Evolutionary conservation across 2,888 invertebrate genomes (phyloP).

Genomic region (Ceraclea dissimilis): DNA sequence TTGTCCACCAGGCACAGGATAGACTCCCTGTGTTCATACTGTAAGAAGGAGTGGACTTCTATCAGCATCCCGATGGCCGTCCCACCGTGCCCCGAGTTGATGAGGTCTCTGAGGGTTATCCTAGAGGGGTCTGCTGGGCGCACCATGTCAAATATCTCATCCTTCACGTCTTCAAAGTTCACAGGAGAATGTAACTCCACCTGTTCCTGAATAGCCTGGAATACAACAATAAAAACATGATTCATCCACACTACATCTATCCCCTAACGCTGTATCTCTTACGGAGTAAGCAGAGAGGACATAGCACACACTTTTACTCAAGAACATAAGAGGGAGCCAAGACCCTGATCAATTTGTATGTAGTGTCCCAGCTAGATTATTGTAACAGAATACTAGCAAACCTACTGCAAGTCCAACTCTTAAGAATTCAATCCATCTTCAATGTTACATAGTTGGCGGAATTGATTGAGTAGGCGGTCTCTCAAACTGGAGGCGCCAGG

Average conservation of each 20-base stretch:
- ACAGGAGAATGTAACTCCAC: slow-evolving; percentile 80
- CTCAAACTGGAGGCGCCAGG: too few relatives aligned
- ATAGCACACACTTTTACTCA: neutral
- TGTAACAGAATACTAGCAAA: too few relatives aligned
- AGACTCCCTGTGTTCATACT: slow-evolving; percentile 88
- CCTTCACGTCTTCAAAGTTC: slow-evolving; percentile 88
- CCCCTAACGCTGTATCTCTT: too few relatives aligned
- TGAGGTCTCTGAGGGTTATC: slow-evolving; percentile 81
- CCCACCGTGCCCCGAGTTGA: slow-evolving; percentile 85
- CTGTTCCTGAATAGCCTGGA: slow-evolving; percentile 83
- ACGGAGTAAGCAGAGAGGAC: too few relatives aligned
- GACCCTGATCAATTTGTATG: too few relatives aligned
- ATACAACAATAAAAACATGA: slow-evolving; percentile 13
- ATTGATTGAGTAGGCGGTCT: too few relatives aligned
- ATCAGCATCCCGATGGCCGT: slow-evolving; percentile 89
- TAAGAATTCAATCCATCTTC: too few relatives aligned
- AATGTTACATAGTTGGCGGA: too few relatives aligned
- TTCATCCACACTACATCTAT: neutral
- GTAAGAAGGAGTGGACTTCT: slow-evolving; percentile 95
- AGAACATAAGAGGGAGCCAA: slow-evolving; percentile 1
- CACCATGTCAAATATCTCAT: slow-evolving; percentile 98
- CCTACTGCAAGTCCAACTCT: too few relatives aligned
- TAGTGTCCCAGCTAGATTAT: too few relatives aligned
- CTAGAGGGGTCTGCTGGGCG: slow-evolving; percentile 75
- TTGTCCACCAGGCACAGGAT: neutral